Conservation (phyloP, 2,888 invertebrate genomes). For the Lypha dubia region DNA sequence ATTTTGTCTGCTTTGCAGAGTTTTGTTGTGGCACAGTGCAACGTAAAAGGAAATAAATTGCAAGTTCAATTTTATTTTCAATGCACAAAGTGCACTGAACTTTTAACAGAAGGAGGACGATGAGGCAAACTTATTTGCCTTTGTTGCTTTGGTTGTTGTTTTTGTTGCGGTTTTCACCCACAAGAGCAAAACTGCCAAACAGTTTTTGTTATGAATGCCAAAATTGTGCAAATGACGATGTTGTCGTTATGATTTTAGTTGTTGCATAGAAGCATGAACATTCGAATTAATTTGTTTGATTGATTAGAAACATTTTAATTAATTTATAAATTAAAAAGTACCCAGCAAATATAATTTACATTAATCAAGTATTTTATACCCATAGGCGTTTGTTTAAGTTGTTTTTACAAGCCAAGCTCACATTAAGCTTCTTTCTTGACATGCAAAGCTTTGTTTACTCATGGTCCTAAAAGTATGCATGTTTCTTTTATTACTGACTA, state of each 20-base stretch:
- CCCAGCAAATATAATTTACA: neutral
- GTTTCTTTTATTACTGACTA: too few relatives aligned
- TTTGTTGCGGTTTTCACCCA: neutral
- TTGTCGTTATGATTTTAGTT: constrained; percentile 1
- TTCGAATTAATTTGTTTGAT: neutral
- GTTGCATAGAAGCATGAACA: neutral
- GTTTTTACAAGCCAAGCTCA: too few relatives aligned
- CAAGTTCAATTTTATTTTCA: constrained; percentile 64
- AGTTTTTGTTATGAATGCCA: constrained; percentile 51
- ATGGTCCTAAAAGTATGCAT: too few relatives aligned
- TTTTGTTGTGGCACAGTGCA: constrained; percentile 8
- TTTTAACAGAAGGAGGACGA: neutral
- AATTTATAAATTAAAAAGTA: neutral
- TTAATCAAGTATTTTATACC: too few relatives aligned
- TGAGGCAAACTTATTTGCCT: neutral
- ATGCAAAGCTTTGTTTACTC: too few relatives aligned
- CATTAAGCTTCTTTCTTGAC: too few relatives aligned
- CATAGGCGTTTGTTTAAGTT: too few relatives aligned
- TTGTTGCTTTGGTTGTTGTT: neutral
- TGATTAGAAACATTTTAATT: neutral
- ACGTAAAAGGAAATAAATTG: constrained; percentile 38
- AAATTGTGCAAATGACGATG: constrained; percentile 52
- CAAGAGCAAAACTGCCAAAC: constrained; percentile 1
- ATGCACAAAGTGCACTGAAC: constrained; percentile 66
- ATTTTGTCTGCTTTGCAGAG: constrained; percentile 40